Conservation (phyloP, 1,140 invertebrate species). For the Aradophagus sp. region DNA sequence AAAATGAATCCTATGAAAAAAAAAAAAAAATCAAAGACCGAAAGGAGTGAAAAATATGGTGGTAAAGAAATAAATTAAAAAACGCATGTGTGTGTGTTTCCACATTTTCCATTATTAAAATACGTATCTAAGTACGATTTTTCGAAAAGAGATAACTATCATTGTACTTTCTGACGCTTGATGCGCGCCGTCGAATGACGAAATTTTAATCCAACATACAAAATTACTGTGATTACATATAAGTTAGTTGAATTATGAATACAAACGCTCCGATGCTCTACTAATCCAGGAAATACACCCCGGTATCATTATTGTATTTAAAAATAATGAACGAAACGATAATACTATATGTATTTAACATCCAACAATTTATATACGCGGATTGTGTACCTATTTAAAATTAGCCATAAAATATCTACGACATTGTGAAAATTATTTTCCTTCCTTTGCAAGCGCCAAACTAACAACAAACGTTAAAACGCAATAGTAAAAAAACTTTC, state of each 20-base stretch:
- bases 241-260: conserved; percentile 44
- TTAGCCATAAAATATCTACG: neutral
- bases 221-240: conserved; percentile 42
- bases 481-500: conserved; percentile 4
- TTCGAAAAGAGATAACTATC: conserved; percentile 43
- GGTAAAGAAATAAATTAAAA: conserved; percentile 58
- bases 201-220: conserved; percentile 44
- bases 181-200: conserved; percentile 12
- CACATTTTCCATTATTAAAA: conserved; percentile 52
- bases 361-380: conserved; percentile 15
- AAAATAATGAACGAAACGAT: conserved; percentile 8
- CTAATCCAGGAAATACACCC: conserved; percentile 1
- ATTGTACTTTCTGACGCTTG: conserved; percentile 17
- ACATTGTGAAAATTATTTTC: neutral
- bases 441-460: neutral
- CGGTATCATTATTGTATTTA: neutral
- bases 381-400: neutral
- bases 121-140: conserved; percentile 48
- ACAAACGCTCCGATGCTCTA: conserved; percentile 23
- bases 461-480: neutral
- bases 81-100: conserved; percentile 35
- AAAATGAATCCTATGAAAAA: conserved; percentile 24
- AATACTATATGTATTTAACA: neutral
- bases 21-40: conserved; percentile 23
- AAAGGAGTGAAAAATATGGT: too few relatives aligned